Conservation (phyloP, 2,113 vertebrate species). For the Muscicapa adusta region DNA sequence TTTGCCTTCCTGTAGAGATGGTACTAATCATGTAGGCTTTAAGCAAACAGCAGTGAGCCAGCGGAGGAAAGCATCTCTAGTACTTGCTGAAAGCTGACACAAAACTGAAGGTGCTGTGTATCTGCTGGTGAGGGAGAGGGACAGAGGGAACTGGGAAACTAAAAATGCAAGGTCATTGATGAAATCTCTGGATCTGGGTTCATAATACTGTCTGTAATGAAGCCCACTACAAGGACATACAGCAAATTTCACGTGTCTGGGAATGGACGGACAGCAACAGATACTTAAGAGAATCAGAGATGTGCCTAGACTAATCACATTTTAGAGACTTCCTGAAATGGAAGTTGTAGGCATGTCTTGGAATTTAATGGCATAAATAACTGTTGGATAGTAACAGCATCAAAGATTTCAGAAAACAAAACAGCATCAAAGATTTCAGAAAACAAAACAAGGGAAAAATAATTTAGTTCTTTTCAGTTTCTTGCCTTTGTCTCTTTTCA, state of each 20-base stretch:
- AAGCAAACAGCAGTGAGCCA: neutral
- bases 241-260: neutral
- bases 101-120: neutral
- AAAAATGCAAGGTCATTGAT: neutral
- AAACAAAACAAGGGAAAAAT: neutral
- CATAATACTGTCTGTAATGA: neutral
- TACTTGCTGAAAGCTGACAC: neutral
- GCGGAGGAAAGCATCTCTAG: neutral
- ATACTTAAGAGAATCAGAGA: neutral
- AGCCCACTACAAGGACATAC: neutral
- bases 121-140: neutral
- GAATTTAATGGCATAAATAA: neutral
- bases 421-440: neutral
- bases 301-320: neutral
- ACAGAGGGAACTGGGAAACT: neutral
- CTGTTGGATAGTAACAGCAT: neutral
- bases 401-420: neutral
- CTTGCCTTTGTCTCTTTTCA: neutral
- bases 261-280: neutral
- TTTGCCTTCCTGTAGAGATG: neutral
- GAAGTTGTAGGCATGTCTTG: neutral
- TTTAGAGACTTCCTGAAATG: neutral
- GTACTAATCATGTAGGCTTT: accelerated
- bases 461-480: neutral
- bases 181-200: neutral